Conservation (phyloP, 2,888 invertebrate genomes). For the Zelleria hepariella region DNA sequence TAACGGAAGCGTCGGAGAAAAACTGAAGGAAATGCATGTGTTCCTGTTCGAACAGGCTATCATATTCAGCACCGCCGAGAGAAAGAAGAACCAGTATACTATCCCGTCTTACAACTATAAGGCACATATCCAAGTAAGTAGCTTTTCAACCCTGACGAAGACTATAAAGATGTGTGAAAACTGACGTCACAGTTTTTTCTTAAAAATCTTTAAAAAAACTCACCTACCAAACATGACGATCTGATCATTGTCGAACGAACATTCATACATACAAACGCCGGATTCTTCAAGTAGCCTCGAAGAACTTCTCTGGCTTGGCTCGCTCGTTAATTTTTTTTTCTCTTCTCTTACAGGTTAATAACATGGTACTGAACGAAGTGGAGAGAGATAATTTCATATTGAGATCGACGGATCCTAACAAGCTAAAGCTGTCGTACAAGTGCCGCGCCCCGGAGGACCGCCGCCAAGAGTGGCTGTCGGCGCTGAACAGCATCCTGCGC, state of each 20-base stretch:
- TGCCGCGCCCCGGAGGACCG: constrained; percentile 84
- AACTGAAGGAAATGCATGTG: constrained; percentile 86
- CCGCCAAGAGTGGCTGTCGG: constrained; percentile 87
- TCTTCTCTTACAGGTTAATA: constrained; percentile 83
- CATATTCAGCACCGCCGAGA: constrained; percentile 95
- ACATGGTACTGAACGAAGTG: constrained; percentile 86
- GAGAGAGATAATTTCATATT: constrained; percentile 45
- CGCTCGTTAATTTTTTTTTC: not conserved
- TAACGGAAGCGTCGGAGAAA: constrained; percentile 44
- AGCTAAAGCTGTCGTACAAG: constrained; percentile 81
- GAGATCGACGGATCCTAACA: constrained; percentile 84
- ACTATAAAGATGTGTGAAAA: too few relatives aligned
- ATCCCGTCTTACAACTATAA: constrained; percentile 96
- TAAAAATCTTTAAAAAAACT: not conserved
- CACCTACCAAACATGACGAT: too few relatives aligned
- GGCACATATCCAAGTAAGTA: constrained; percentile 91
- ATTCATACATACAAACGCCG: too few relatives aligned
- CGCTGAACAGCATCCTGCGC: constrained; percentile 88
- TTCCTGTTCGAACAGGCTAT: constrained; percentile 99
- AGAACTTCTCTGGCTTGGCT: too few relatives aligned
- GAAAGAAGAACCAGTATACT: constrained; percentile 92
- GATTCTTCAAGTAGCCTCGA: too few relatives aligned
- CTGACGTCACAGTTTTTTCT: too few relatives aligned
- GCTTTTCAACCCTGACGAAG: too few relatives aligned
- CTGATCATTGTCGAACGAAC: too few relatives aligned